Evolutionary conservation across 2,113 vertebrate species (phyloP), one percentile per base, ranked within the genome.

Genomic region (Psilopsiagon aymara): DNA sequence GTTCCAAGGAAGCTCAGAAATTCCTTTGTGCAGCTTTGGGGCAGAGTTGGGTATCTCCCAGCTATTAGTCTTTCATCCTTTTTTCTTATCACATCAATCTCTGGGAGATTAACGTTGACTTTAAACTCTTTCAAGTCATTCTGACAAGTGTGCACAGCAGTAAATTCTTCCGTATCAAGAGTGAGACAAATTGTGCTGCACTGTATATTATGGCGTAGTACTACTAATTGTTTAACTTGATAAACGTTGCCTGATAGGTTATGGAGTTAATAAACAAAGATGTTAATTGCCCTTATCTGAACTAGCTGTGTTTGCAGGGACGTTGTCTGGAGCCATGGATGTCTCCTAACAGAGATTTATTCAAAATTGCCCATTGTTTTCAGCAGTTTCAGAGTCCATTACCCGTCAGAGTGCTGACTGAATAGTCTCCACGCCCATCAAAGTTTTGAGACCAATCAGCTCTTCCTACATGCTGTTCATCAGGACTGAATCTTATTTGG

Each of bases 201-300:
- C 82, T 90, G 81, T 41, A 10, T 77, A 79, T 95, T 91, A 51
- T 73, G 49, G 67, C 2, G 1, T 73, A 85, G 74, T 89, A 53
- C 44, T 93, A 15, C 77, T 94, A 96, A 93, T 79, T 91, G 83
- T 80, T 88, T 90, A 83, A 92, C 88, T 96, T 95, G 90, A 97
- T 94, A 49, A 95, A 97, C 91, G 94, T 66, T 83, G 93, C 86
- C 82, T 90, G 80, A 78, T 94, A 87, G 77, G 77, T 49, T 94
- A 87, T 94, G 66, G 88, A 69, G 59, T 91, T 96, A 96, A 91
- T 88, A 80, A 95, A 74, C 84, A 94, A 79, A 96, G 91, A 94
- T 96, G 91, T 89, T 96, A 96, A 95, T 94, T 94, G 81, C 80
- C 60, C 89, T 96, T 96, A 96, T 94, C 93, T 96, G 87, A 94